Evolutionary conservation across 2,113 vertebrate genomes (phyloP).

Genomic region (Prionailurus viverrinus): DNA sequence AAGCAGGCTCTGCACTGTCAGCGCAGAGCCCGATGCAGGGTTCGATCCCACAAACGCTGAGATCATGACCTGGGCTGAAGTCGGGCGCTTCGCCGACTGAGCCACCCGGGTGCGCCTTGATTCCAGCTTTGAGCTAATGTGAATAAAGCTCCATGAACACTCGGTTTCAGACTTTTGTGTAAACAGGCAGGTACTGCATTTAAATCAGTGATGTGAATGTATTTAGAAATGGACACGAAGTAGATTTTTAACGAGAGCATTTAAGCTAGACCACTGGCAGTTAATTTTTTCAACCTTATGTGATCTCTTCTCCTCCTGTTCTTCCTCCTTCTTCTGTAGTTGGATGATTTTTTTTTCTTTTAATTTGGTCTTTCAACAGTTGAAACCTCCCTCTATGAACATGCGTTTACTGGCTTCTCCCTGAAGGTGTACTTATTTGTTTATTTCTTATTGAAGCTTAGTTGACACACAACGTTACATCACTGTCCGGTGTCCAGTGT

Average conservation of each 20-base stretch:
- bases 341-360: not conserved
- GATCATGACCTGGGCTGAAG: too few species aligned
- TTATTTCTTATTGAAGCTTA: not conserved
- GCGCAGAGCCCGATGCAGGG: accelerated
- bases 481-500: too few species aligned
- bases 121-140: not conserved
- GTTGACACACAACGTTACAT: not conserved
- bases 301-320: not conserved
- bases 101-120: not conserved
- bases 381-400: not conserved
- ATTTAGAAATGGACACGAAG: slow-evolving; percentile 33
- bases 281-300: not conserved
- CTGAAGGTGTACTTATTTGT: not conserved
- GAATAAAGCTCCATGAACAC: not conserved
- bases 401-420: not conserved
- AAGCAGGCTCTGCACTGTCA: too few species aligned
- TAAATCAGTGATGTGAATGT: not conserved
- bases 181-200: not conserved
- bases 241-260: not conserved
- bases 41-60: too few species aligned
- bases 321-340: not conserved
- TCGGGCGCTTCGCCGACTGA: too few species aligned
- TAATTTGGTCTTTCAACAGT: not conserved
- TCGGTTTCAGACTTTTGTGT: not conserved
- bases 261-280: not conserved